A percentile compares a stretch with the other conserved stretches of the same genome.
These are phyloP conservation scores for Tricholaema leucomelas DNA, from an alignment of 2,113 vertebrate species.

Conservation along the genomic window DNA sequence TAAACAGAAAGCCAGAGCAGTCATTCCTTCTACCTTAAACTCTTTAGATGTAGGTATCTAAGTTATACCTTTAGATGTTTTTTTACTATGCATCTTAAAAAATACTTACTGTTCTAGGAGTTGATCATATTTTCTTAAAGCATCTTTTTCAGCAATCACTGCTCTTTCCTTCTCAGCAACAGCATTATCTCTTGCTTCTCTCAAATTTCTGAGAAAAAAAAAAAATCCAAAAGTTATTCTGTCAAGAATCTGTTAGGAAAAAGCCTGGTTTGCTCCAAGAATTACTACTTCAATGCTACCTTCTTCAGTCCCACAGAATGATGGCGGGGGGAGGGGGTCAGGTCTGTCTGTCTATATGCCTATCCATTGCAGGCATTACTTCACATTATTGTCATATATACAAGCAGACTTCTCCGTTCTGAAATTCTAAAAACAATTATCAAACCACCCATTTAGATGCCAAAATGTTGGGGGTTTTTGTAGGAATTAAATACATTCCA, in stretches of 20 bases:
- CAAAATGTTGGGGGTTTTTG: not conserved
- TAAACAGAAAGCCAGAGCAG: not conserved
- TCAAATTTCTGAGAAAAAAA: conserved; percentile 82
- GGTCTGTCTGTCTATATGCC: not conserved
- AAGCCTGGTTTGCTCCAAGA: not conserved
- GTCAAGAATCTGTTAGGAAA: not conserved
- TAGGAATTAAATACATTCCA: not conserved
- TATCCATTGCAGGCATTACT: not conserved
- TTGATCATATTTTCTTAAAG: conserved; percentile 87
- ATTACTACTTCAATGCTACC: not conserved
- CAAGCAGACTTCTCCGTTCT: not conserved
- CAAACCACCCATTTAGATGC: not conserved
- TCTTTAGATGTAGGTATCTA: not conserved
- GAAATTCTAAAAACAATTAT: not conserved
- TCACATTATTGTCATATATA: not conserved
- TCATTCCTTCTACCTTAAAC: not conserved
- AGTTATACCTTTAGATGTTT: not conserved
- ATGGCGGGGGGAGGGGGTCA: not conserved
- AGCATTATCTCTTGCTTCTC: conserved; percentile 91
- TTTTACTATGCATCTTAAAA: not conserved
- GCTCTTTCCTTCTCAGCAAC: conserved; percentile 90
- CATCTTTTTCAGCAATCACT: conserved; percentile 83
- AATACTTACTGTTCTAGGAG: conserved; percentile 91
- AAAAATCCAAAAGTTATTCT: not conserved
- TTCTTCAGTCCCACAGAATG: not conserved